Evolutionary conservation across 1,140 invertebrate species (phyloP), one percentile per base, ranked within the genome.

Genomic region (Bradynema listronoti): DNA sequence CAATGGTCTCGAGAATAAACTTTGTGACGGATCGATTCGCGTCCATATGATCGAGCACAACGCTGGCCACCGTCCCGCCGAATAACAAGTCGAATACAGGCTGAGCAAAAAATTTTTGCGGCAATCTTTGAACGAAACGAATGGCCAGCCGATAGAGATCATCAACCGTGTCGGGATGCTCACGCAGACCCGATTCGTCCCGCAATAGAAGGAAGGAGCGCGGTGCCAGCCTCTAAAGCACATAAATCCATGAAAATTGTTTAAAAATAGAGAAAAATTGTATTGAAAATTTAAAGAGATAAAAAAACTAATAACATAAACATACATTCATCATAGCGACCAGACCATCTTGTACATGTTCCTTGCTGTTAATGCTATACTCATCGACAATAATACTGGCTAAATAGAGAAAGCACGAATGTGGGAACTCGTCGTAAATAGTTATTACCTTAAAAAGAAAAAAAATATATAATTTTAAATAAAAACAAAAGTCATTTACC

Each of bases 101-200:
- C 74, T 85, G 85, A 71, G 86, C 84, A 27, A 96, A 82, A 78
- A 96, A 88, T 58, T 84, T 83, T 29, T 87, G 76, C 0, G 92
- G 87, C 51, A 86, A 84, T 65, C 89, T 84, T 79, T 93, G 49
- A 33, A 39, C 56, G 51, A 66, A 86, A 83, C 86, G 83, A 52
- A 86, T 83, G 77, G 88, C 90, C 24, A 95, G 82, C 45, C 92
- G 82, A 78, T 95, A 97, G 56, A 96, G 85, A 78, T 97, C 94
- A 78, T 97, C 94, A 0, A 97, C 90, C 0, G 91, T 97, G 69
- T 97, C 93, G 0, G 94, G 92, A 83, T 96, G 87, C 79, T 93
- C 87, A 58, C 86, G 83, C 6, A 96, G 80, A 1, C 88, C 88
- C 84, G 84, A 79, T 47, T 61, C 34, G 77, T 89, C 86, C 49